phyloP scores from a whole-genome alignment of 2,797 vertebrate genomes.

The Phyllotis vaccarum region DNA sequence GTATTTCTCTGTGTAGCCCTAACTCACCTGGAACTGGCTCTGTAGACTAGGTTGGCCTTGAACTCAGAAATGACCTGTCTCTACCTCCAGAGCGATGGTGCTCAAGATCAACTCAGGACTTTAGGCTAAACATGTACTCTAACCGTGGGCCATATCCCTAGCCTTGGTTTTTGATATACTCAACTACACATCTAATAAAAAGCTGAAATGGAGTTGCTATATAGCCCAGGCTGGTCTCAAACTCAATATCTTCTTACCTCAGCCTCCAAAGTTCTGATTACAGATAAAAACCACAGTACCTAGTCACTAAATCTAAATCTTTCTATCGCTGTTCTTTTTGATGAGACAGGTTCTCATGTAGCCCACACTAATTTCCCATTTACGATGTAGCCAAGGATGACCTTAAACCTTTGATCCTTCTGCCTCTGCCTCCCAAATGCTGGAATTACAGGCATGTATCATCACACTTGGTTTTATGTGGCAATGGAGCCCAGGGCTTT shows the following conservation, averaged over 20 bases:
- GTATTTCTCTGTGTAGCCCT: neutral
- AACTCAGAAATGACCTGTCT: neutral
- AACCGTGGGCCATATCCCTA: neutral
- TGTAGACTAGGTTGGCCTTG: neutral
- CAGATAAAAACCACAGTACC: neutral
- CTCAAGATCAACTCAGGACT: neutral
- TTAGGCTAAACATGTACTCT: neutral
- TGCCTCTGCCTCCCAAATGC: neutral
- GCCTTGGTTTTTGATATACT: neutral
- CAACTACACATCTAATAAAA: neutral
- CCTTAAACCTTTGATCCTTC: neutral
- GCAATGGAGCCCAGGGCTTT: neutral
- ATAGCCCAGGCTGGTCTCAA: neutral
- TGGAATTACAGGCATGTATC: neutral
- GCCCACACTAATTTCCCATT: neutral
- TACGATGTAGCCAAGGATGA: neutral
- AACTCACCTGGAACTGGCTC: neutral
- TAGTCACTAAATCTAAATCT: neutral
- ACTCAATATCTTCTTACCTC: neutral
- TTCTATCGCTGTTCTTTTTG: neutral
- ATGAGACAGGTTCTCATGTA: neutral
- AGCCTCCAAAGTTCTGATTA: neutral
- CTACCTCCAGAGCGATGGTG: neutral
- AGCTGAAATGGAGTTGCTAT: neutral
- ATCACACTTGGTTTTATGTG: neutral